Conservation (phyloP, 2,113 vertebrate genomes). For the Oncorhynchus clarkii region DNA sequence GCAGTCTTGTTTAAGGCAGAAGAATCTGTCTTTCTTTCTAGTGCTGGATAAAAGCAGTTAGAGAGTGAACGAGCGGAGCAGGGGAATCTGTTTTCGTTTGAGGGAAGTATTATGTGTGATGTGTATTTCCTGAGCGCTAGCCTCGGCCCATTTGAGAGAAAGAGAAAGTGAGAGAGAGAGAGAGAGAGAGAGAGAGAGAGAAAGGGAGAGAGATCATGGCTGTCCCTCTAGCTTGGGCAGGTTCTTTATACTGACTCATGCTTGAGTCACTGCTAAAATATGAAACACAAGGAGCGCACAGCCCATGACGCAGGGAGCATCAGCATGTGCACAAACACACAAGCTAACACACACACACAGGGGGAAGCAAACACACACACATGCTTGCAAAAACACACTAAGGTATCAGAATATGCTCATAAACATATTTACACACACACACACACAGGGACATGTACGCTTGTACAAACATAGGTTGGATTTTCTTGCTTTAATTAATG, state of each 20-base stretch:
- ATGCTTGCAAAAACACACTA: background rate
- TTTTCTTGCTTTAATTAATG: slow-evolving; percentile 65
- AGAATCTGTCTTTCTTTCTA: slow-evolving; percentile 54
- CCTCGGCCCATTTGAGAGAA: slow-evolving; percentile 60
- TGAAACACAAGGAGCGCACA: slow-evolving; percentile 59
- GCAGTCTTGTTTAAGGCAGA: slow-evolving; percentile 33
- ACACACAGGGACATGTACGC: slow-evolving; percentile 20
- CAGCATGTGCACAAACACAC: slow-evolving; percentile 29
- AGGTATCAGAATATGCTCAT: slow-evolving; percentile 20
- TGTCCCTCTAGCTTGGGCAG: slow-evolving; percentile 57
- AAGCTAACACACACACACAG: slow-evolving; percentile 43
- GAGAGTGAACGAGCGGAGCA: slow-evolving; percentile 42
- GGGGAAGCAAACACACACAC: slow-evolving; percentile 30
- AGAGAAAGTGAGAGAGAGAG: slow-evolving; percentile 37
- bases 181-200: slow-evolving; percentile 12
- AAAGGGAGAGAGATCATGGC: background rate
- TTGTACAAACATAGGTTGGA: slow-evolving; percentile 60
- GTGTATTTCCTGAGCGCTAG: slow-evolving; percentile 74
- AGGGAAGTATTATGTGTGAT: slow-evolving; percentile 78
- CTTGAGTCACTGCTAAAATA: slow-evolving; percentile 63
- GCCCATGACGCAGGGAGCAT: slow-evolving; percentile 55
- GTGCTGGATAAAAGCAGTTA: slow-evolving; percentile 14
- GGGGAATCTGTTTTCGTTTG: slow-evolving; percentile 77
- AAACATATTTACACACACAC: background rate
- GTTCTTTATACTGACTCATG: slow-evolving; percentile 59